These are phyloP conservation scores for Copidosoma aretas DNA, from an alignment of 2,888 invertebrate genomes.

Conservation along the genomic window DNA sequence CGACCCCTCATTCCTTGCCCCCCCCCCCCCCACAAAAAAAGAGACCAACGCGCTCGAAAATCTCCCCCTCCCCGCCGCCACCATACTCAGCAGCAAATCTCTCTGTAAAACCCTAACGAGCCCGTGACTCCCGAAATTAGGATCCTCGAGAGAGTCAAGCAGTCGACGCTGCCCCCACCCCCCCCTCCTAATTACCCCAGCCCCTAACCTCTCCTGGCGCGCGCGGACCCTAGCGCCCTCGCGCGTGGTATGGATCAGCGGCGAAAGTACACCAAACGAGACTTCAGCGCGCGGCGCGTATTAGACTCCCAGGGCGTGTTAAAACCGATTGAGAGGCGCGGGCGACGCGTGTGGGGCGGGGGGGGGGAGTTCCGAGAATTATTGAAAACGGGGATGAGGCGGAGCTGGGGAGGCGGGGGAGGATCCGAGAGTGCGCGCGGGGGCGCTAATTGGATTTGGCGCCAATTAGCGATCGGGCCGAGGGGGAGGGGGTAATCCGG, in stretches of 20 bases:
- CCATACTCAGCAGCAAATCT: neutral
- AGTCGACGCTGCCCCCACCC: neutral
- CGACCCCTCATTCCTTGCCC: no score
- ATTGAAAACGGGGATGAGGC: conserved; percentile 3
- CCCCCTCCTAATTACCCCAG: neutral
- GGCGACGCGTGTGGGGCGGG: no score
- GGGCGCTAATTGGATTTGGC: conserved; percentile 27
- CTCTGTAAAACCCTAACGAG: neutral
- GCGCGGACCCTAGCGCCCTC: no score
- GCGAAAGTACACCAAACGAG: neutral
- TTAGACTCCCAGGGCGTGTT: neutral
- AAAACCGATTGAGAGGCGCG: no score
- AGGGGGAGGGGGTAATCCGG: neutral
- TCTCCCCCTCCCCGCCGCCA: neutral
- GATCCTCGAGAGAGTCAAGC: no score
- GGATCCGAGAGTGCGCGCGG: neutral
- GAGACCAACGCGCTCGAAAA: neutral
- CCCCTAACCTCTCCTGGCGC: neutral
- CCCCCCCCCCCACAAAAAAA: neutral
- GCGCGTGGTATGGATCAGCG: neutral
- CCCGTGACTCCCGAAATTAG: no score
- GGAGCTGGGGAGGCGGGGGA: conserved; percentile 6
- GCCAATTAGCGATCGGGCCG: conserved; percentile 24
- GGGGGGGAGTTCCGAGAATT: no score
- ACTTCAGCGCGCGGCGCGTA: neutral